Conservation (phyloP, 2,888 invertebrate genomes). For the Hirtodrosophila alboralis region DNA sequence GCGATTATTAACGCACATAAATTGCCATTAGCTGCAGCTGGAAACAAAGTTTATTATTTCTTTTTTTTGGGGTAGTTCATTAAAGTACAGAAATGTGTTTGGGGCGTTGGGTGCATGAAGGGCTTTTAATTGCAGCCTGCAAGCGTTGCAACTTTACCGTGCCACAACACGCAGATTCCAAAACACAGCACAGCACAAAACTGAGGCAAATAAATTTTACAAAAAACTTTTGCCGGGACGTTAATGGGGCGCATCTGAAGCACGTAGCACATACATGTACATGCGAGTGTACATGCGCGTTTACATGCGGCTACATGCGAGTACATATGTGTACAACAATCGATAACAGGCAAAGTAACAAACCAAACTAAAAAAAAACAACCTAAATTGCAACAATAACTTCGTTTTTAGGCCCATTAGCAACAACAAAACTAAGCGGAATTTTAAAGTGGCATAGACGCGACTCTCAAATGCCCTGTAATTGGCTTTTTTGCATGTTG, state of each 20-base stretch:
- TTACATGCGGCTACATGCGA: conserved; percentile 5
- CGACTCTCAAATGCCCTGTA: conserved; percentile 12
- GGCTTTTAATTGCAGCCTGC: conserved; percentile 52
- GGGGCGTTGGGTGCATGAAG: conserved; percentile 3
- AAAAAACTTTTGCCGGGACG: conserved; percentile 56
- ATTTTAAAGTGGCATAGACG: no score
- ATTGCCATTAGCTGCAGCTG: conserved; percentile 61
- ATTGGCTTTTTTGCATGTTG: background rate
- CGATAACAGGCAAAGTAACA: conserved; percentile 46
- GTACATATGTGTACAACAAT: conserved; percentile 38
- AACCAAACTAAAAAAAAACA: conserved; percentile 15
- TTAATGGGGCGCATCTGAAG: conserved; percentile 57
- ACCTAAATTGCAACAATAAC: conserved; percentile 47
- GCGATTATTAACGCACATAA: conserved; percentile 71
- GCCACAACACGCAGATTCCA: conserved; percentile 68
- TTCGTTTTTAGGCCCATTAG: conserved; percentile 47
- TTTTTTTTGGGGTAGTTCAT: conserved; percentile 40
- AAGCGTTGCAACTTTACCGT: conserved; percentile 64
- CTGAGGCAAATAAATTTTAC: conserved; percentile 74
- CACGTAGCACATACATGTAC: conserved; percentile 24
- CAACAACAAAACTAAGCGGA: conserved; percentile 5
- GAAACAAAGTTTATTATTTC: conserved; percentile 36
- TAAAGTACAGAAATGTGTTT: conserved; percentile 36
- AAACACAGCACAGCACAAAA: conserved; percentile 57
- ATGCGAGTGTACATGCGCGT: conserved; percentile 8